Evolutionary conservation across 2,797 vertebrate genomes (phyloP).

Genomic region (Prionace glauca): DNA sequence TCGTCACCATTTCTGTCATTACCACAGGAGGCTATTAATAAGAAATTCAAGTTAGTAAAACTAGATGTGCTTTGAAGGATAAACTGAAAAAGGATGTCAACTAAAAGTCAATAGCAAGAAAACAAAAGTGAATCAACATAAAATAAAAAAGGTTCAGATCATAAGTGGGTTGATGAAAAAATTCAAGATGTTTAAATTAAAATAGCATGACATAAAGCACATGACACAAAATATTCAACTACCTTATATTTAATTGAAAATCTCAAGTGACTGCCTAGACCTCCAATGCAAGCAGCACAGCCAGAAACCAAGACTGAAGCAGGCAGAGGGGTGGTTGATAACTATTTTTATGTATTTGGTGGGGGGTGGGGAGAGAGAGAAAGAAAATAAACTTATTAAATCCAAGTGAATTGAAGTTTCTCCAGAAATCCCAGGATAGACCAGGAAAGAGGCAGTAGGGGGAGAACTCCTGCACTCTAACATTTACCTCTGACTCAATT

Average conservation of each 20-base stretch:
- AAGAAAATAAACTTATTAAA: neutral
- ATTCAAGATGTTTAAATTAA: slow-evolving; percentile 42
- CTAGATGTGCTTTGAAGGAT: neutral
- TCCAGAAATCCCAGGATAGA: slow-evolving; percentile 54
- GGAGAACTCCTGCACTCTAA: slow-evolving; percentile 48
- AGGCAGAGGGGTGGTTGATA: slow-evolving; percentile 52
- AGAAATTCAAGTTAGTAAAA: slow-evolving; percentile 46
- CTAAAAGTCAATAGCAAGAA: neutral
- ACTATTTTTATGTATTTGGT: slow-evolving; percentile 44
- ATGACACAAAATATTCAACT: neutral
- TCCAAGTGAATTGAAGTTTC: slow-evolving; percentile 26
- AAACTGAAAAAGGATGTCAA: neutral
- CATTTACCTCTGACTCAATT: slow-evolving; percentile 52
- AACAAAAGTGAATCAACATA: neutral
- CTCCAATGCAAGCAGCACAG: slow-evolving; percentile 49
- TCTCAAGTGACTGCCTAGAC: slow-evolving; percentile 46
- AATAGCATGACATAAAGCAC: slow-evolving; percentile 39
- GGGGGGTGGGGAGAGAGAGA: neutral
- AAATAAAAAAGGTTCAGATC: neutral
- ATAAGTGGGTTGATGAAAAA: slow-evolving; percentile 41
- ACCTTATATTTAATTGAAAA: slow-evolving; percentile 31
- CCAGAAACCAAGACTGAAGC: slow-evolving; percentile 51
- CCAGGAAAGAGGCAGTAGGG: slow-evolving; percentile 60
- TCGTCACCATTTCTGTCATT: slow-evolving; percentile 99
- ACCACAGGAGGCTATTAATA: slow-evolving; percentile 85